phyloP scores from a whole-genome alignment of 2,888 invertebrate genomes.

The Phyto melanocephala region DNA sequence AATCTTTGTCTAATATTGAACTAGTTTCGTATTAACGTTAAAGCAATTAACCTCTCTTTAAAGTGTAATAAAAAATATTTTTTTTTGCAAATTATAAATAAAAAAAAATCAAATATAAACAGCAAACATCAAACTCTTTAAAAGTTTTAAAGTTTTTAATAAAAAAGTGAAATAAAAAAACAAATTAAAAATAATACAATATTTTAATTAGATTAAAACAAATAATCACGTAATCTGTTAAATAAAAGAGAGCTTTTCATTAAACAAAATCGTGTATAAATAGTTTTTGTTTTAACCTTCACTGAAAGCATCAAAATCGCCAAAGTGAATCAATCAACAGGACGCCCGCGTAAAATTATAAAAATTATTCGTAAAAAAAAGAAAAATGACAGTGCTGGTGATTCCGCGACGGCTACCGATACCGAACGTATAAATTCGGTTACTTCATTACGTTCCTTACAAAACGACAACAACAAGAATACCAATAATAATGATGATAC shows the following conservation, averaged over 20 bases:
- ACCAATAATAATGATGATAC: conserved; percentile 61
- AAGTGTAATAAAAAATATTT: conserved; percentile 10
- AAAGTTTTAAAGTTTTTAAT: background rate
- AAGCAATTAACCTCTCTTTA: conserved; percentile 62
- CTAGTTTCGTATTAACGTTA: conserved; percentile 63
- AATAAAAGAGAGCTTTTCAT: background rate
- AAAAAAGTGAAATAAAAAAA: background rate
- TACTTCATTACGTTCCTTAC: conserved; percentile 60
- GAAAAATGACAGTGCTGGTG: conserved; percentile 66
- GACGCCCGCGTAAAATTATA: conserved; percentile 71
- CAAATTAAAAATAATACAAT: background rate
- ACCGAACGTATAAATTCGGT: conserved; percentile 67
- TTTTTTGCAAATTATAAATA: conserved; percentile 13
- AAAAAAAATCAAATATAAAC: conserved; percentile 25
- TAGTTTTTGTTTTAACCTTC: conserved; percentile 3
- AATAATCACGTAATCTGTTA: conserved; percentile 46
- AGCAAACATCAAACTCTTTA: conserved; percentile 21
- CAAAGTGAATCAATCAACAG: conserved; percentile 71
- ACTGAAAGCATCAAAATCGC: conserved; percentile 24
- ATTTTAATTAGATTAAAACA: background rate
- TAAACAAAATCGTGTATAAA: background rate
- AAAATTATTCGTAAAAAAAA: conserved; percentile 72
- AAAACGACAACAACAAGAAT: conserved; percentile 19
- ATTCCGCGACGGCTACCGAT: conserved; percentile 65
- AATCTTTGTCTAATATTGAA: conserved; percentile 58